Conservation (phyloP, 2,888 invertebrate genomes). For the Dromius quadrimaculatus region DNA sequence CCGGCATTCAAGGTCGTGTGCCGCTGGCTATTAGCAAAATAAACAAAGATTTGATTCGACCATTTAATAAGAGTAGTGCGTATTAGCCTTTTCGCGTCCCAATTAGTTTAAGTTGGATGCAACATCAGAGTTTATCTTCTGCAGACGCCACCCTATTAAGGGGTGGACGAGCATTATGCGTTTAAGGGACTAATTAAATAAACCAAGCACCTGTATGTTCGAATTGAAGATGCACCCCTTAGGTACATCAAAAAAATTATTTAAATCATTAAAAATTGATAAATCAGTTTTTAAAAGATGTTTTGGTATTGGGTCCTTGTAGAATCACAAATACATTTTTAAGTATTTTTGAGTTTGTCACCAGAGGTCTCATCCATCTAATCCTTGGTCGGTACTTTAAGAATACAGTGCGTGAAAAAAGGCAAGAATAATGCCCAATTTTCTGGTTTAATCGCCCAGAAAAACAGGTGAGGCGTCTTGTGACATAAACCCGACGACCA, state of each 20-base stretch:
- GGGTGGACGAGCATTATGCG: too few relatives aligned
- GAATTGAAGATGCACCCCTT: too few relatives aligned
- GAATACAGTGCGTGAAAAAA: slow-evolving; percentile 46
- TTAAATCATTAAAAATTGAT: too few relatives aligned
- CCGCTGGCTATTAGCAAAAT: slow-evolving; percentile 35
- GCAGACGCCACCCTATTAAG: background rate
- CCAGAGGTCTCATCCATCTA: background rate
- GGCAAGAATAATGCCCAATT: slow-evolving; percentile 55
- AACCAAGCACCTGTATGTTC: too few relatives aligned
- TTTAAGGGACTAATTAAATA: too few relatives aligned
- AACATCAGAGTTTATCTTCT: slow-evolving; percentile 29
- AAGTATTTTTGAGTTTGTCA: background rate
- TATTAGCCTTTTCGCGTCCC: slow-evolving; percentile 35
- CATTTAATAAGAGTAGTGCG: slow-evolving; percentile 45
- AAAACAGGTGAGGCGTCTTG: slow-evolving; percentile 53
- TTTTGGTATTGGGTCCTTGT: too few relatives aligned
- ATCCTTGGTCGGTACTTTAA: slow-evolving; percentile 32
- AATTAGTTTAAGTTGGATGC: slow-evolving; percentile 33
- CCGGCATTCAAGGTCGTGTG: too few relatives aligned
- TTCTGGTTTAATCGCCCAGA: slow-evolving; percentile 56
- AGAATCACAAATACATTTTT: background rate
- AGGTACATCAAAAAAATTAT: too few relatives aligned
- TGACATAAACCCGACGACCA: slow-evolving; percentile 11
- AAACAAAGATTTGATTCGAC: slow-evolving; percentile 47
- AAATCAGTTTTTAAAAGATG: too few relatives aligned